Conservation (phyloP, 2,113 vertebrate species). For the Melospiza georgiana region DNA sequence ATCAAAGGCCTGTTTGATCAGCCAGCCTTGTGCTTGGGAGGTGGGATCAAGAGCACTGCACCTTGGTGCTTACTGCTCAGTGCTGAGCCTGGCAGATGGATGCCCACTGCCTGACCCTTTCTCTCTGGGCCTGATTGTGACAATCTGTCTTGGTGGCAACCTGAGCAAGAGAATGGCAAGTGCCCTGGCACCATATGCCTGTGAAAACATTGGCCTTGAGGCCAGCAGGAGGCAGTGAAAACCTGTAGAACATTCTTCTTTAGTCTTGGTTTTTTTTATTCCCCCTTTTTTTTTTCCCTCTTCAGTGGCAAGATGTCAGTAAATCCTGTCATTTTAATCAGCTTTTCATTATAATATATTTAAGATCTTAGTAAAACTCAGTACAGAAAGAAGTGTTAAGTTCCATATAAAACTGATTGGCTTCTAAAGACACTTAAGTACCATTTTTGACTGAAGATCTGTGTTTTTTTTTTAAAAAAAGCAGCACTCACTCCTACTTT, state of each 20-base stretch:
- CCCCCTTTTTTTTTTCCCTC: neutral
- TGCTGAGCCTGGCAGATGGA: neutral
- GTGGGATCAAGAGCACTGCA: neutral
- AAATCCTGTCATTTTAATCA: constrained; percentile 46
- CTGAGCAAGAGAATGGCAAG: neutral
- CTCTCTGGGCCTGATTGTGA: neutral
- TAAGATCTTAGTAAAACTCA: constrained; percentile 51
- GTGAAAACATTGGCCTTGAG: neutral
- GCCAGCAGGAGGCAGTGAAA: constrained; percentile 28
- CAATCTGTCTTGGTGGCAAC: neutral
- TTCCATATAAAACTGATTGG: constrained; percentile 35
- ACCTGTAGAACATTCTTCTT: constrained; percentile 15
- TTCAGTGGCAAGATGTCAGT: neutral
- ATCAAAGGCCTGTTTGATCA: constrained; percentile 24
- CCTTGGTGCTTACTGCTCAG: neutral
- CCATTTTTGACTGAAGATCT: constrained; percentile 1
- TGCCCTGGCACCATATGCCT: neutral
- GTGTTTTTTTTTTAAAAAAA: neutral
- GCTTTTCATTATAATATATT: constrained; percentile 24
- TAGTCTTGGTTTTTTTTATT: neutral
- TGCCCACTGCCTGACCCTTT: neutral
- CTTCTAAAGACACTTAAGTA: constrained; percentile 36
- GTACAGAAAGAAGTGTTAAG: constrained; percentile 40
- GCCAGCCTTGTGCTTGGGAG: neutral
- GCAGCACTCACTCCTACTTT: neutral